Evolutionary conservation across 2,797 vertebrate species (phyloP).

Genomic region (Pseudochirops corinnae): DNA sequence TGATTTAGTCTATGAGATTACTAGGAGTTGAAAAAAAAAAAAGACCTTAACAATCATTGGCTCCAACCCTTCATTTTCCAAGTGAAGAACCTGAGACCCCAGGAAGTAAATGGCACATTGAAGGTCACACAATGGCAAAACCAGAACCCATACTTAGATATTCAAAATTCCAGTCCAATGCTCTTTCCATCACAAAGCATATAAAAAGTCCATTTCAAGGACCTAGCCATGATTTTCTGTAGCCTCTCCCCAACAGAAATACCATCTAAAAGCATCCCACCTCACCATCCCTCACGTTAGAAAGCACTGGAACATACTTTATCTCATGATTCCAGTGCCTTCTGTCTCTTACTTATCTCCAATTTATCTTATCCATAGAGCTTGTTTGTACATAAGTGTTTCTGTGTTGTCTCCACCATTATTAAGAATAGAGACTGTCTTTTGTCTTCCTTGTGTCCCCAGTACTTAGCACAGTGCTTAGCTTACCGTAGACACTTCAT

Average conservation of each 20-base stretch:
- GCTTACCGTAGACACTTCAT: not conserved
- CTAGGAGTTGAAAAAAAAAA: not conserved
- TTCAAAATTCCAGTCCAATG: not conserved
- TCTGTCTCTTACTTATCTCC: not conserved
- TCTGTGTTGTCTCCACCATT: not conserved
- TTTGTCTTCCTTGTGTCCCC: not conserved
- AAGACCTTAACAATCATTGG: not conserved
- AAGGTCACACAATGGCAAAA: not conserved
- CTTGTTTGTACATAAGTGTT: not conserved
- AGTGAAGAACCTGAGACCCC: not conserved
- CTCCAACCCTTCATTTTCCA: not conserved
- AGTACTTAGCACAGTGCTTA: not conserved
- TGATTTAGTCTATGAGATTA: not conserved
- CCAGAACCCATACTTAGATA: not conserved
- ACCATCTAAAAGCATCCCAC: not conserved
- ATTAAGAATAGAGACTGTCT: not conserved
- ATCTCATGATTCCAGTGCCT: not conserved
- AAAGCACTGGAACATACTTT: not conserved
- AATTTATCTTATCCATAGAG: not conserved
- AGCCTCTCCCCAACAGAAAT: not conserved
- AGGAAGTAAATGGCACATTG: not conserved
- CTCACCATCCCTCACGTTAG: not conserved
- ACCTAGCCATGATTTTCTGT: not conserved
- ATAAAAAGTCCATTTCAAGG: not conserved
- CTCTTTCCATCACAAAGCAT: not conserved